Evolutionary conservation across 2,888 invertebrate species (phyloP).

Genomic region (Mesochorus sp.): DNA sequence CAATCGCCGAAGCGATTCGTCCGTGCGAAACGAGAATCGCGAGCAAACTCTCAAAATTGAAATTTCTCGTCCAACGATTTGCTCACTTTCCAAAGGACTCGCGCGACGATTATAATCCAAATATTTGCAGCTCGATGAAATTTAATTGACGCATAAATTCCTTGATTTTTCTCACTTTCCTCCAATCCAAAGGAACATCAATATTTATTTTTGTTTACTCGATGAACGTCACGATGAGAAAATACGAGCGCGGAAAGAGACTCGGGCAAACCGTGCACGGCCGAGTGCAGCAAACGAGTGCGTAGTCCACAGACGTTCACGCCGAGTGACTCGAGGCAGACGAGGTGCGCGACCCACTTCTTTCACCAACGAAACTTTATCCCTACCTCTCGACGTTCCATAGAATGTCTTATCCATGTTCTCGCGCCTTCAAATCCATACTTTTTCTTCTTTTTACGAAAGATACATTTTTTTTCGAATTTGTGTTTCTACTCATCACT

Average conservation of each 20-base stretch:
- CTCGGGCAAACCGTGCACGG: conserved; percentile 66
- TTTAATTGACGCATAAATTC: neutral
- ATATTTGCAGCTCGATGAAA: too few species aligned
- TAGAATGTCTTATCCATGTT: conserved; percentile 30
- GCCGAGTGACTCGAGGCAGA: conserved; percentile 76
- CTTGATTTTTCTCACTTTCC: neutral
- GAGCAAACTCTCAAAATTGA: conserved; percentile 42
- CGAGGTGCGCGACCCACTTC: conserved; percentile 81
- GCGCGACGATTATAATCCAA: conserved; percentile 37
- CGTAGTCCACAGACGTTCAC: conserved; percentile 74
- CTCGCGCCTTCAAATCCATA: too few species aligned
- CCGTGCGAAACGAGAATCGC: conserved; percentile 55
- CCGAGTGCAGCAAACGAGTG: conserved; percentile 76
- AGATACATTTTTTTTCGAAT: too few species aligned
- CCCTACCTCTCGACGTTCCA: conserved; percentile 61
- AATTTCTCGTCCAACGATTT: conserved; percentile 65
- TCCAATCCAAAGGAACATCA: too few species aligned
- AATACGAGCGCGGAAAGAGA: neutral
- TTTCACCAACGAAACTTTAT: conserved; percentile 71
- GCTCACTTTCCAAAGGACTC: conserved; percentile 70
- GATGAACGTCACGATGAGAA: too few species aligned
- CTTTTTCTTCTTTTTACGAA: too few species aligned
- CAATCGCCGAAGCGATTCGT: conserved; percentile 32
- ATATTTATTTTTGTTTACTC: neutral
- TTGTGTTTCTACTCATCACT: too few species aligned